These are phyloP conservation scores for Balanococcus diminutus DNA, from an alignment of 2,888 invertebrate species.

Conservation along the genomic window DNA sequence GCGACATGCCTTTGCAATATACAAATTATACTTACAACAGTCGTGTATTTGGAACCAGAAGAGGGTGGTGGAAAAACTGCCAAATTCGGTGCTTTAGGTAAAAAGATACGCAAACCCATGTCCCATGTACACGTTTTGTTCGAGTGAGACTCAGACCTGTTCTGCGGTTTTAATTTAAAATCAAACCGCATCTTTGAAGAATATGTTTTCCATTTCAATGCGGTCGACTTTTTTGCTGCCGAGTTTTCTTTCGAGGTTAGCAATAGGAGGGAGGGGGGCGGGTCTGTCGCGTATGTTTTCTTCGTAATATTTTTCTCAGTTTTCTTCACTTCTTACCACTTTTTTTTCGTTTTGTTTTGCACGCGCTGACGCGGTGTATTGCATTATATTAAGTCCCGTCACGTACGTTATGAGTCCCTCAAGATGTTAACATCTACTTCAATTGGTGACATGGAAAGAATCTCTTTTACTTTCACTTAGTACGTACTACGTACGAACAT, in stretches of 20 bases:
- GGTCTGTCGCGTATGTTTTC: not conserved
- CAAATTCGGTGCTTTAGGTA: too few species aligned
- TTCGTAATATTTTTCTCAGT: not conserved
- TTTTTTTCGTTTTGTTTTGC: not conserved
- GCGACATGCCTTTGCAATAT: not conserved
- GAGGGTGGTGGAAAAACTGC: too few species aligned
- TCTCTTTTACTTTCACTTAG: not conserved
- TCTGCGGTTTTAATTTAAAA: too few species aligned
- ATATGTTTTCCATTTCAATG: not conserved
- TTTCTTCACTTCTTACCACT: not conserved
- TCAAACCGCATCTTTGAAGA: too few species aligned
- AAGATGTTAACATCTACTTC: slow-evolving; percentile 24
- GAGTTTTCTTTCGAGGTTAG: too few species aligned
- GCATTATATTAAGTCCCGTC: not conserved
- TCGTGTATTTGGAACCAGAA: too few species aligned
- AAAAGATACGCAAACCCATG: too few species aligned
- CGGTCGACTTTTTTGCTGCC: not conserved
- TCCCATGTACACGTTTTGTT: too few species aligned
- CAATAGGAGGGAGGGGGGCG: not conserved
- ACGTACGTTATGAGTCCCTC: slow-evolving; percentile 23
- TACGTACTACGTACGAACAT: not conserved
- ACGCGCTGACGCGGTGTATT: not conserved
- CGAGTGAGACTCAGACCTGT: too few species aligned
- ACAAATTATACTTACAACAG: too few species aligned
- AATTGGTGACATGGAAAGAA: slow-evolving; percentile 11